Conservation (phyloP, 2,888 invertebrate genomes). For the Protophormia terraenovae region DNA sequence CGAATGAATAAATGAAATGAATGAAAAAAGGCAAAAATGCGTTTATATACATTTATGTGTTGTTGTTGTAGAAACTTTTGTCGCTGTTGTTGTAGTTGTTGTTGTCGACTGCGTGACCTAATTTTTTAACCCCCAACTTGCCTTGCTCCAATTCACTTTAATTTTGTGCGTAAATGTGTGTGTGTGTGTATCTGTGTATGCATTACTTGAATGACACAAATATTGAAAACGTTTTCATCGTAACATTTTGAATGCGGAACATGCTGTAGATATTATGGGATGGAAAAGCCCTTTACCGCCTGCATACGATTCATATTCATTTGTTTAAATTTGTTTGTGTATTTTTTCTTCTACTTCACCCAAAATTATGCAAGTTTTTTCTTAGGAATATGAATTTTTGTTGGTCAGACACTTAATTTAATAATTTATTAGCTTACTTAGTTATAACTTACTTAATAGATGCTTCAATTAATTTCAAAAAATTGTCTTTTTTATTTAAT, state of each 20-base stretch:
- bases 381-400: not conserved
- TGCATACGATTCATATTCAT: not conserved
- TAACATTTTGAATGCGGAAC: not conserved
- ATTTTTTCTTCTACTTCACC: too few relatives aligned
- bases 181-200: not conserved
- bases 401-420: not conserved
- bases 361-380: not conserved
- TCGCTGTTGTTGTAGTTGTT: constrained; percentile 25
- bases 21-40: constrained; percentile 32
- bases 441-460: too few relatives aligned
- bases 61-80: constrained; percentile 5
- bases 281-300: not conserved
- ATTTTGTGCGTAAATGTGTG: constrained; percentile 19
- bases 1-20: not conserved
- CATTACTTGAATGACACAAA: constrained; percentile 8
- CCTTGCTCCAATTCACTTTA: constrained; percentile 68
- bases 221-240: not conserved
- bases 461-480: too few relatives aligned
- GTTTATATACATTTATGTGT: constrained; percentile 11
- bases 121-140: constrained; percentile 68
- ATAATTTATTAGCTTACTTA: not conserved
- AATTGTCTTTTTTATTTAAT: too few relatives aligned
- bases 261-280: too few relatives aligned
- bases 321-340: not conserved
- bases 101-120: constrained; percentile 64